Evolutionary conservation across 1,140 invertebrate genomes (phyloP).

Genomic region (Drosophila ambigua): DNA sequence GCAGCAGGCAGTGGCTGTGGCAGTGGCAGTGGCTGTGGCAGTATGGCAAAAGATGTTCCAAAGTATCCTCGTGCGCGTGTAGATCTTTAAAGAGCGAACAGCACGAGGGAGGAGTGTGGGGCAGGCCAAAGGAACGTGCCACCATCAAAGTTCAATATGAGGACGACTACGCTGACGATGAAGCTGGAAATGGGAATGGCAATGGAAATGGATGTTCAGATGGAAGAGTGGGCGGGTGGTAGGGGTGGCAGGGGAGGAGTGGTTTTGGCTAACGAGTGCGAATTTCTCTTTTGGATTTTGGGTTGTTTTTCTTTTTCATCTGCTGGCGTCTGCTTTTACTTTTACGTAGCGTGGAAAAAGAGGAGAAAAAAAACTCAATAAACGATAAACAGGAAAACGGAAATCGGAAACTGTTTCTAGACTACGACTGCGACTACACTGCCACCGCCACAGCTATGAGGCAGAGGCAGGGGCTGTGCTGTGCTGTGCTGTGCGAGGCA

Average conservation of each 20-base stretch:
- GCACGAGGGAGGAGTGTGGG: conserved; percentile 3
- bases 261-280: conserved; percentile 66
- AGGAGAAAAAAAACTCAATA: conserved; percentile 64
- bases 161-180: conserved; percentile 40
- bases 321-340: conserved; percentile 64
- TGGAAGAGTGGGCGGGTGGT: no score
- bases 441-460: no score
- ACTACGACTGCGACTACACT: conserved; percentile 15
- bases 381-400: conserved; percentile 81
- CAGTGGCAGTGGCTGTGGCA: not conserved
- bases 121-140: conserved; percentile 65
- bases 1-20: no score
- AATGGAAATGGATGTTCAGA: conserved; percentile 1
- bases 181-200: not conserved
- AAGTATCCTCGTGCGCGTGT: conserved; percentile 68
- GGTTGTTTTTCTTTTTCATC: conserved; percentile 27
- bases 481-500: conserved; percentile 55
- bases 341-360: conserved; percentile 46
- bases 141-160: conserved; percentile 81
- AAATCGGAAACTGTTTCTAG: conserved; percentile 80
- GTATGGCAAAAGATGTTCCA: conserved; percentile 63
- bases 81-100: conserved; percentile 64
- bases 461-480: conserved; percentile 9
- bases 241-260: no score
- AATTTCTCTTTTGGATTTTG: conserved; percentile 65